Conservation (phyloP, 2,113 vertebrate species). For the Caranx ignobilis region DNA sequence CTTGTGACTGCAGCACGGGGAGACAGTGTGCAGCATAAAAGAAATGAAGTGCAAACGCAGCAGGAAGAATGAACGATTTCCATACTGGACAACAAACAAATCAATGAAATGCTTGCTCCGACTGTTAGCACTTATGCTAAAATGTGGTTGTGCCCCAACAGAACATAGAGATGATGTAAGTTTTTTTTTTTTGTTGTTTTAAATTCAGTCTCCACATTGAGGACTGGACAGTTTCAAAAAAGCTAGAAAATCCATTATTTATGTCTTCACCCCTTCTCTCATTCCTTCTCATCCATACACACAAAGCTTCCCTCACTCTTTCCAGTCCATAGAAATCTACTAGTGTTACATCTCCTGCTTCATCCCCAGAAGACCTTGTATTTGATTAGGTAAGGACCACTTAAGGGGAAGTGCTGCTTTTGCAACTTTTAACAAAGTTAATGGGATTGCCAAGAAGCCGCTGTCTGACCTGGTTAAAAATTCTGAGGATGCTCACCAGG, state of each 20-base stretch:
- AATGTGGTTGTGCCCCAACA: not conserved
- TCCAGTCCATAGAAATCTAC: constrained; percentile 45
- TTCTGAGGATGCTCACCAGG: constrained; percentile 41
- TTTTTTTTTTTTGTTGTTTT: not conserved
- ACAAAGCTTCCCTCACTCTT: constrained; percentile 3
- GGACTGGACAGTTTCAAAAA: not conserved
- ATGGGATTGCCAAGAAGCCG: constrained; percentile 58
- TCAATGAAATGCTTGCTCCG: constrained; percentile 48
- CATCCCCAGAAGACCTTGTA: constrained; percentile 63
- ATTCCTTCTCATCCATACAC: constrained; percentile 10
- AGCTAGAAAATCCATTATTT: not conserved
- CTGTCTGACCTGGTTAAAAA: constrained; percentile 56
- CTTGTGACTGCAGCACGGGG: not conserved
- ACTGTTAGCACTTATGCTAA: not conserved
- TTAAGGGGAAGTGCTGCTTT: constrained; percentile 75
- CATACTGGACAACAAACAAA: constrained; percentile 48
- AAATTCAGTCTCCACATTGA: not conserved
- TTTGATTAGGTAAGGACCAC: constrained; percentile 80
- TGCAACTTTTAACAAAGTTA: constrained; percentile 79
- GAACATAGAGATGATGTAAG: not conserved
- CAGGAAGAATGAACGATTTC: constrained; percentile 38
- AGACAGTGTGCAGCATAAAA: not conserved
- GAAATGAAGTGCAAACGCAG: constrained; percentile 45
- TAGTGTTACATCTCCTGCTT: constrained; percentile 29
- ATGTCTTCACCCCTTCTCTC: not conserved